A percentile compares a stretch with the other conserved stretches of the same genome.
phyloP scores from a whole-genome alignment of 2,797 vertebrate genomes.

The Zenarchopterus dispar region DNA sequence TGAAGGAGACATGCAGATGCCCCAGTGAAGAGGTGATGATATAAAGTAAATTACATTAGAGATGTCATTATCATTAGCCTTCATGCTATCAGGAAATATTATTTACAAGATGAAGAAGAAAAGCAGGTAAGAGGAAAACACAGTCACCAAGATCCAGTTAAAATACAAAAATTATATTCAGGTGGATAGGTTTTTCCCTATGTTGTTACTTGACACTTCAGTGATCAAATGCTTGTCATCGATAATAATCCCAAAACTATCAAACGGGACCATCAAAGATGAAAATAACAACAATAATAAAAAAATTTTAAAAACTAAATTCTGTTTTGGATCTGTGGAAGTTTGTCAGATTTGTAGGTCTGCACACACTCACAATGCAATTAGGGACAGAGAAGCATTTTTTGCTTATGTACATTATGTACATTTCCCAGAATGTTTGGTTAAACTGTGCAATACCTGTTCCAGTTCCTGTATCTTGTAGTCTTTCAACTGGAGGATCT shows the following conservation, averaged over 20 bases:
- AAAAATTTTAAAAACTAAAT: too few species aligned
- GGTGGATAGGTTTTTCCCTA: too few species aligned
- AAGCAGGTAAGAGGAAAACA: too few species aligned
- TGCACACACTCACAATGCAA: too few species aligned
- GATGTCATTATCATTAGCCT: slow-evolving; percentile 71
- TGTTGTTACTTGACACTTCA: too few species aligned
- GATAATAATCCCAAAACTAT: neutral
- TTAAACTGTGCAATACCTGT: slow-evolving; percentile 78
- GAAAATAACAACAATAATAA: too few species aligned
- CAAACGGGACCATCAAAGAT: neutral
- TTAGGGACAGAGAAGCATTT: too few species aligned
- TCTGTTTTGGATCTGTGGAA: neutral
- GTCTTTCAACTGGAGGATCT: slow-evolving; percentile 93
- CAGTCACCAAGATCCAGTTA: too few species aligned
- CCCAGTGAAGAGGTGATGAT: slow-evolving; percentile 73
- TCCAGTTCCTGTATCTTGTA: slow-evolving; percentile 88
- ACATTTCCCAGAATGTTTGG: neutral
- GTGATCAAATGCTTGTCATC: neutral
- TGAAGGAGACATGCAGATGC: slow-evolving; percentile 77
- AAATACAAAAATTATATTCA: too few species aligned
- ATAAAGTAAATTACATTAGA: slow-evolving; percentile 73
- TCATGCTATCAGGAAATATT: slow-evolving; percentile 56
- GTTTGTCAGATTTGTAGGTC: too few species aligned
- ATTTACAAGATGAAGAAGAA: slow-evolving; percentile 4
- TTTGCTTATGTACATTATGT: too few species aligned